phyloP scores from a whole-genome alignment of 2,797 vertebrate species.

The Pantherophis alleghaniensis region DNA sequence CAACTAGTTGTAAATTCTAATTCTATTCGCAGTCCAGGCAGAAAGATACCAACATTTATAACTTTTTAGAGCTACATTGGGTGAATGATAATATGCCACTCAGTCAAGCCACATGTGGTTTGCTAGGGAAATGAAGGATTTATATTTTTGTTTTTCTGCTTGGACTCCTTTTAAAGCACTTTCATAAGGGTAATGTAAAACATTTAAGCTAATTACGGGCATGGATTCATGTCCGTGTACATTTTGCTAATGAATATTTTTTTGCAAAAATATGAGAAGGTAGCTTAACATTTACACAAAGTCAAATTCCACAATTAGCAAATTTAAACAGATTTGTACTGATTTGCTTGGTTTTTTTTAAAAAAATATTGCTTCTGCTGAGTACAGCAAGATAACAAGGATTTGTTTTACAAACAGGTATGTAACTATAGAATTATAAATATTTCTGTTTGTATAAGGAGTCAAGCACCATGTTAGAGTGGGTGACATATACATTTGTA shows the following conservation, averaged over 20 bases:
- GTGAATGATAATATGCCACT: constrained; percentile 59
- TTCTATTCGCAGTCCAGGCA: constrained; percentile 54
- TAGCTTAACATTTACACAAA: neutral
- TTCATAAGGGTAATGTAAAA: constrained; percentile 28
- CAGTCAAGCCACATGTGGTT: constrained; percentile 58
- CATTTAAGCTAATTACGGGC: neutral
- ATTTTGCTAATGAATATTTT: neutral
- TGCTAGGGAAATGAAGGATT: constrained; percentile 56
- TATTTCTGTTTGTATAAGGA: neutral
- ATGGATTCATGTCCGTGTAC: neutral
- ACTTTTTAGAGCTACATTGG: constrained; percentile 49
- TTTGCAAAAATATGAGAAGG: neutral
- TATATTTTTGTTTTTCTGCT: constrained; percentile 48
- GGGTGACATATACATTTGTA: neutral
- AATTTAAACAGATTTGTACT: neutral
- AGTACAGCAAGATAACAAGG: neutral
- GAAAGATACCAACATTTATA: constrained; percentile 45
- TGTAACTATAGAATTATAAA: neutral
- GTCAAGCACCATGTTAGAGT: neutral
- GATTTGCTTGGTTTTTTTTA: neutral
- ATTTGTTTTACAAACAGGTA: neutral
- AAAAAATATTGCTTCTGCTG: neutral
- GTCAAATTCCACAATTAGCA: neutral
- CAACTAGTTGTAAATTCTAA: constrained; percentile 54
- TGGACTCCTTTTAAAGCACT: constrained; percentile 24